A percentile compares a stretch with the other conserved stretches of the same genome.
Evolutionary conservation across 2,113 vertebrate species (phyloP).

Genomic region (Candoia aspera): DNA sequence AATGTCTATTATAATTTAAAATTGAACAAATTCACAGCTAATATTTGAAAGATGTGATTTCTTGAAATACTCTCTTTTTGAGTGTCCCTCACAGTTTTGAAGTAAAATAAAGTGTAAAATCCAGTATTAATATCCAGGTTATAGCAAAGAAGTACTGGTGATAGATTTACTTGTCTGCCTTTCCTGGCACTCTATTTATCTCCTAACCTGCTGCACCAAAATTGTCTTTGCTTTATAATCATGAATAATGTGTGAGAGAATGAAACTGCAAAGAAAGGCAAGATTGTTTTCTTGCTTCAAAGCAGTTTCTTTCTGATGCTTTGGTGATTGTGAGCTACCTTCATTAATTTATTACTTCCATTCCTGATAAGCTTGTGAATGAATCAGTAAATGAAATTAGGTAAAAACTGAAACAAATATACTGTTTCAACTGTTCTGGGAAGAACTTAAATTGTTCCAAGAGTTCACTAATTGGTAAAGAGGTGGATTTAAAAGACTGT

Average conservation of each 20-base stretch:
- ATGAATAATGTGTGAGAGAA: constrained; percentile 47
- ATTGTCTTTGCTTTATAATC: constrained; percentile 38
- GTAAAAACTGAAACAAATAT: constrained; percentile 4
- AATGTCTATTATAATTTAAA: neutral
- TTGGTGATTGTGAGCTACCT: constrained; percentile 43
- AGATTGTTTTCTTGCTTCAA: constrained; percentile 37
- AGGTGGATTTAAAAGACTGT: constrained; percentile 6
- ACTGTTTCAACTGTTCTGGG: constrained; percentile 5
- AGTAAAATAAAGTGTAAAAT: constrained; percentile 29
- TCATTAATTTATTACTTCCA: constrained; percentile 38
- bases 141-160: constrained; percentile 30
- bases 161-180: constrained; percentile 46
- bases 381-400: constrained; percentile 39
- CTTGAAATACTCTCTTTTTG: constrained; percentile 21
- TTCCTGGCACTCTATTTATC: constrained; percentile 45
- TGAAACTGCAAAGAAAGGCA: constrained; percentile 39
- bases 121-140: constrained; percentile 45
- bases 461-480: neutral
- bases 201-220: constrained; percentile 35
- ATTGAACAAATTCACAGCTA: neutral
- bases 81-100: constrained; percentile 32
- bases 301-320: constrained; percentile 15
- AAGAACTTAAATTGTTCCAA: constrained; percentile 29
- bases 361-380: constrained; percentile 24
- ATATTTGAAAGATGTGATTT: constrained; percentile 6